phyloP scores from a whole-genome alignment of 2,888 invertebrate species.

The Chloroclysta siterata region DNA sequence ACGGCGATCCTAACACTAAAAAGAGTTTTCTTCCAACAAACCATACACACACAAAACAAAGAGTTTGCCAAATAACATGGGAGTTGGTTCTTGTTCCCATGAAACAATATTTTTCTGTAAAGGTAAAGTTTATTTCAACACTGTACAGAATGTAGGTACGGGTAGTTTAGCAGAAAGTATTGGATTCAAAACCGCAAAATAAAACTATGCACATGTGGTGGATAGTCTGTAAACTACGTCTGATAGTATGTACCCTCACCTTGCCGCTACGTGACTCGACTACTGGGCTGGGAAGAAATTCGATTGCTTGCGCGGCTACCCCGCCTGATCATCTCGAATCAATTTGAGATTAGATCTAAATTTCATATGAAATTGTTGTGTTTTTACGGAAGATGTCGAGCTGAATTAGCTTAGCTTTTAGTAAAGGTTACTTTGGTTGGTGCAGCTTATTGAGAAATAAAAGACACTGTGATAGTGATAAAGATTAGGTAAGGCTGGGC shows the following conservation, averaged over 20 bases:
- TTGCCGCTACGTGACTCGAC: constrained; percentile 65
- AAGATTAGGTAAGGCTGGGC: no score
- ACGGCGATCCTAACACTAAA: no score
- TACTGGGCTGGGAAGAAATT: constrained; percentile 53
- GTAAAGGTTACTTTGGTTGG: no score
- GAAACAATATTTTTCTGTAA: no score
- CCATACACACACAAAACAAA: no score
- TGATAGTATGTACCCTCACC: constrained; percentile 30
- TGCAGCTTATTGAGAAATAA: no score
- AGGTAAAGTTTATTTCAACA: no score
- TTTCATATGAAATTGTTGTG: constrained; percentile 57
- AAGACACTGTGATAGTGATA: no score
- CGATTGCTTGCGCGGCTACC: constrained; percentile 62
- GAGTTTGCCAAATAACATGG: no score
- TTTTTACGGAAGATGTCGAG: constrained; percentile 28
- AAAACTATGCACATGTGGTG: constrained; percentile 28
- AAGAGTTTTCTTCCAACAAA: no score
- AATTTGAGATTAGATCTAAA: constrained; percentile 75
- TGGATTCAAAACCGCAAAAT: constrained; percentile 14
- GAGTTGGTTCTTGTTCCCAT: no score
- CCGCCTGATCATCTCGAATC: constrained; percentile 65
- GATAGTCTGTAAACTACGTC: constrained; percentile 31
- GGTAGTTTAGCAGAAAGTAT: not conserved
- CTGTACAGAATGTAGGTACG: not conserved
- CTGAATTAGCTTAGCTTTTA: constrained; percentile 9